Conservation (phyloP, 2,797 vertebrate species). For the Sebastes melanostomus region DNA sequence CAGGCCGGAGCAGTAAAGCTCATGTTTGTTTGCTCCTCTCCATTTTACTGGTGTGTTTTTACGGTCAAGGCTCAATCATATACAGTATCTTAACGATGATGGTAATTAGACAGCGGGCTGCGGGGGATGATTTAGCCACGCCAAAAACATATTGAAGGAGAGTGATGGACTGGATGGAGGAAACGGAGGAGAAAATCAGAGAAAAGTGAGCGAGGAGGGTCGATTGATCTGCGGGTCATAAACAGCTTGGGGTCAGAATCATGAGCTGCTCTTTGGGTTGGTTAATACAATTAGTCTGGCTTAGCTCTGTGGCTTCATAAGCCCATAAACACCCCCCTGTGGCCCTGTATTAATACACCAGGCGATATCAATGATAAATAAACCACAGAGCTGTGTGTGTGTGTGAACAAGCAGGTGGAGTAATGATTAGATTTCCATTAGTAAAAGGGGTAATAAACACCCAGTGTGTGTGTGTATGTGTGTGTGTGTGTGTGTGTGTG, state of each 20-base stretch:
- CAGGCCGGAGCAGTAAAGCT: constrained; percentile 72
- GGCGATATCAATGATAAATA: constrained; percentile 65
- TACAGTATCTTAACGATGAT: constrained; percentile 67
- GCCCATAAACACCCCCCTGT: constrained; percentile 47
- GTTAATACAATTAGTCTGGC: constrained; percentile 72
- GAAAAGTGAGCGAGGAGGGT: constrained; percentile 11
- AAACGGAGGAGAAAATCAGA: not conserved
- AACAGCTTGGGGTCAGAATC: constrained; percentile 65
- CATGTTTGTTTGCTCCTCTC: constrained; percentile 63
- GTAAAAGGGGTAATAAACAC: constrained; percentile 62
- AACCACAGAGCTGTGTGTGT: constrained; percentile 49
- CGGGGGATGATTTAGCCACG: constrained; percentile 36
- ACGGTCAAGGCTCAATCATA: constrained; percentile 63
- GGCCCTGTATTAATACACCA: constrained; percentile 52
- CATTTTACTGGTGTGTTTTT: constrained; percentile 59
- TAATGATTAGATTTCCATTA: constrained; percentile 75
- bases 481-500: constrained; percentile 21
- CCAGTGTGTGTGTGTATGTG: not conserved
- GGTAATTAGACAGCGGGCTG: constrained; percentile 62
- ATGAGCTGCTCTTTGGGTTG: constrained; percentile 46
- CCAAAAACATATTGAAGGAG: constrained; percentile 16
- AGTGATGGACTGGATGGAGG: not conserved
- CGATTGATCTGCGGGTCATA: constrained; percentile 69
- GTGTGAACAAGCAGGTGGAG: constrained; percentile 58
- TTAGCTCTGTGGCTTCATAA: constrained; percentile 43